Percentiles rank a stretch among this genome's conserved stretches.
Evolutionary conservation across 2,113 vertebrate genomes (phyloP).

Genomic region (Rhinoptilus africanus): DNA sequence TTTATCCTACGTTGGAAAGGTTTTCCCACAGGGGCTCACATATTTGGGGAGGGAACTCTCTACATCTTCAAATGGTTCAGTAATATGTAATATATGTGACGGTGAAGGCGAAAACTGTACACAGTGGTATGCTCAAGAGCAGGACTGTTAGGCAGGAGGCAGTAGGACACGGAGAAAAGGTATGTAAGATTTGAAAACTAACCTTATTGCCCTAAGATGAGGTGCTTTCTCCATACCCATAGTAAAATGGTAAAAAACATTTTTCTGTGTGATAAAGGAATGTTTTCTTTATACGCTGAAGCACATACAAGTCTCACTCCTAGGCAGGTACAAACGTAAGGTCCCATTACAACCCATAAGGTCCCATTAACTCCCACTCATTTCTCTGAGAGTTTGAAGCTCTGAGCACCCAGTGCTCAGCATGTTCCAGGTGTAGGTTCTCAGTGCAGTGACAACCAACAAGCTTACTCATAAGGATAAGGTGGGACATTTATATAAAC

Average conservation of each 20-base stretch:
- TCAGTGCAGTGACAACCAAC: background rate
- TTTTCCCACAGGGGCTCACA: background rate
- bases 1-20: background rate
- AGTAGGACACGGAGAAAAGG: background rate
- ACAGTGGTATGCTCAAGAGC: background rate
- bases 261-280: background rate
- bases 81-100: background rate
- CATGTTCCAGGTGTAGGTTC: background rate
- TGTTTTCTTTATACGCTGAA: background rate
- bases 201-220: background rate
- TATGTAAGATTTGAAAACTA: background rate
- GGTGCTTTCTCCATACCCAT: background rate
- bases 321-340: background rate
- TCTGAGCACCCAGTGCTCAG: background rate
- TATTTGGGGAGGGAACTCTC: background rate
- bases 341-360: rapidly evolving
- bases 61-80: background rate
- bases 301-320: background rate
- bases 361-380: background rate
- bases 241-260: background rate
- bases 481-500: background rate
- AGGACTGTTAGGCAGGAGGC: background rate
- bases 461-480: background rate
- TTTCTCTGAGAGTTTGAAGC: background rate
- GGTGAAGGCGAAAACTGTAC: background rate